These are phyloP conservation scores for Amiota communis DNA, from an alignment of 2,888 invertebrate species.

Conservation along the genomic window DNA sequence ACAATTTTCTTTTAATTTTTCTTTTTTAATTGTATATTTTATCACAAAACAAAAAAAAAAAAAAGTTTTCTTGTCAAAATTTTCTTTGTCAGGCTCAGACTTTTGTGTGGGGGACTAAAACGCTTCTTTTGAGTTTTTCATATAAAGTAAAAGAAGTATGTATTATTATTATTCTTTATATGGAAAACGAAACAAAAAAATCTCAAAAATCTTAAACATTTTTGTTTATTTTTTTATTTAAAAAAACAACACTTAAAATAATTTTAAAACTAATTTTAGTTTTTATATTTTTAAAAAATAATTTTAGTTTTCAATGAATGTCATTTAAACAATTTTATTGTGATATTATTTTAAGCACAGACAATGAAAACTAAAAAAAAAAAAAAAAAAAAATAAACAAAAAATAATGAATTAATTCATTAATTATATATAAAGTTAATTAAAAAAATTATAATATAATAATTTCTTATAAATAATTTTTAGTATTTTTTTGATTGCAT, in stretches of 20 bases:
- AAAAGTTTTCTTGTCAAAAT: no score
- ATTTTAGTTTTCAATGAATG: constrained; percentile 14
- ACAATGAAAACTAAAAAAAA: constrained; percentile 9
- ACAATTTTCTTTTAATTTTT: no score
- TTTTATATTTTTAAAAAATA: not conserved
- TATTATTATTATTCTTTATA: no score
- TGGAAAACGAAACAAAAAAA: no score
- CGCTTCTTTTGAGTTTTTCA: no score
- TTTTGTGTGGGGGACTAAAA: no score
- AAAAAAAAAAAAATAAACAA: not conserved
- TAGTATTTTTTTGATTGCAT: not conserved
- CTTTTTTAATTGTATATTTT: no score
- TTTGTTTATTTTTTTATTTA: no score
- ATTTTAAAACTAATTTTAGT: constrained; percentile 5
- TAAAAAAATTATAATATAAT: constrained; percentile 6
- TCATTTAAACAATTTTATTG: constrained; percentile 53
- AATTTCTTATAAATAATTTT: constrained; percentile 12
- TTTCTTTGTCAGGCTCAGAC: no score
- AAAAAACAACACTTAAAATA: constrained; percentile 6
- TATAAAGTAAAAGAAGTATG: no score
- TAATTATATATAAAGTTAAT: not conserved
- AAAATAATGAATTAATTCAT: not conserved
- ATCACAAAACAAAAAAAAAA: no score
- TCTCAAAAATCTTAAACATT: no score
- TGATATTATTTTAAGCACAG: constrained; percentile 64